Evolutionary conservation across 2,797 vertebrate species (phyloP).

Genomic region (Coranthus polyacanthus): DNA sequence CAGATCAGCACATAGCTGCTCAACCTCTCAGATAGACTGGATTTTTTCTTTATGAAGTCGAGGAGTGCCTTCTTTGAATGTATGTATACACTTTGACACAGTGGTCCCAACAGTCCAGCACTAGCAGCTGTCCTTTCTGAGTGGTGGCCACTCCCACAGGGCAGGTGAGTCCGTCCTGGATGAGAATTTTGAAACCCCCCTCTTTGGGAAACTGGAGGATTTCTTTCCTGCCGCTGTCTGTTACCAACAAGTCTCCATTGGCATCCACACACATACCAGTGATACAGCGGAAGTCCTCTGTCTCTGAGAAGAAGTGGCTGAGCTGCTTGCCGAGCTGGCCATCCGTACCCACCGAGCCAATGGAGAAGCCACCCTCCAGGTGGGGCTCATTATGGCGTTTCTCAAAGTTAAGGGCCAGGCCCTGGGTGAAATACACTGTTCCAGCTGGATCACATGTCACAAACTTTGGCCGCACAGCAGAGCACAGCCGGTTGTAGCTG

Average conservation of each 20-base stretch:
- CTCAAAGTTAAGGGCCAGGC: conserved; percentile 94
- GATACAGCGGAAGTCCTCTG: conserved; percentile 97
- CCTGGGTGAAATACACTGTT: conserved; percentile 97
- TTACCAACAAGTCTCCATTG: conserved; percentile 94
- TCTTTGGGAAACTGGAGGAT: conserved; percentile 97
- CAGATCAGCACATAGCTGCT: conserved; percentile 23
- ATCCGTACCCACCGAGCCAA: conserved; percentile 91
- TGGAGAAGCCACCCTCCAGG: conserved; percentile 96
- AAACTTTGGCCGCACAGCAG: conserved; percentile 95
- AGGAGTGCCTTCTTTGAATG: conserved; percentile 89
- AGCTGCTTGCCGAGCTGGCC: conserved; percentile 95
- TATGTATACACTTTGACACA: conserved; percentile 98
- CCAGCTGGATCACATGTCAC: conserved; percentile 94
- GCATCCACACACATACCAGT: conserved; percentile 97
- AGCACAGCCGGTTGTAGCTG: conserved; percentile 94
- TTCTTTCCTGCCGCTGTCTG: conserved; percentile 95
- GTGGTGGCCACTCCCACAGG: conserved; percentile 95
- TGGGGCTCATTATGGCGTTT: conserved; percentile 95
- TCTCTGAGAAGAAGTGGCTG: conserved; percentile 97
- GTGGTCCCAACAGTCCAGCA: conserved; percentile 98
- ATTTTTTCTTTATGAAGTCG: conserved; percentile 75
- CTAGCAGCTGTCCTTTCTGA: conserved; percentile 95
- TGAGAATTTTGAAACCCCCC: conserved; percentile 92
- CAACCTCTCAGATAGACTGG: conserved; percentile 18
- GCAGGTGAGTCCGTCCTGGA: conserved; percentile 94